Conservation (phyloP, 1,140 invertebrate genomes). For the Hypothenemus hampei region DNA sequence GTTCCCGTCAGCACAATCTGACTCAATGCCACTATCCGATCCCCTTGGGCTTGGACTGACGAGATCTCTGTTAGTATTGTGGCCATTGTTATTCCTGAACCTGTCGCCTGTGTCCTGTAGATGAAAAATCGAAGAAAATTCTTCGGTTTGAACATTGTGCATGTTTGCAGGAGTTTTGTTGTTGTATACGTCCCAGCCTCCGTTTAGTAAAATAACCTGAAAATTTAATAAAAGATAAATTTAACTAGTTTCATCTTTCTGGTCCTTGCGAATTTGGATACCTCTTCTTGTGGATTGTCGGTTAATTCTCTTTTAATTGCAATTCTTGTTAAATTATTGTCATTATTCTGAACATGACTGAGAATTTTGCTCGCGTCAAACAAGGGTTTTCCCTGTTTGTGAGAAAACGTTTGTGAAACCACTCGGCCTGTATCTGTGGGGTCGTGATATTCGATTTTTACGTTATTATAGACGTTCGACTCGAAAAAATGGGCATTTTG, state of each 20-base stretch:
- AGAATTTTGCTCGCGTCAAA: constrained; percentile 30
- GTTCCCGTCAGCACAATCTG: constrained; percentile 49
- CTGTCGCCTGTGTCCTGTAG: not conserved
- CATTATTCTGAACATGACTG: constrained; percentile 23
- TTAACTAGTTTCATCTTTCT: not conserved
- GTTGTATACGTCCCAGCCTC: constrained; percentile 38
- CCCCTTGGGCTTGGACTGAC: constrained; percentile 39
- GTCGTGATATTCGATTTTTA: constrained; percentile 32
- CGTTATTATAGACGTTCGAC: constrained; percentile 5
- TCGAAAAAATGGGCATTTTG: not conserved
- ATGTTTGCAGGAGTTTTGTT: constrained; percentile 39
- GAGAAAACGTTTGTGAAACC: constrained; percentile 29
- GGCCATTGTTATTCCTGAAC: constrained; percentile 1
- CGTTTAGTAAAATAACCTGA: constrained; percentile 42
- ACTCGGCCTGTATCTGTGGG: constrained; percentile 28
- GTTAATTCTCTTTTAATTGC: constrained; percentile 29
- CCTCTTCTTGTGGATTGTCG: constrained; percentile 23
- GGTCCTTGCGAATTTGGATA: constrained; percentile 14
- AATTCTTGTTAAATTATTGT: constrained; percentile 27
- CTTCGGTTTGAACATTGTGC: constrained; percentile 41
- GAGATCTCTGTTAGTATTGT: constrained; percentile 14
- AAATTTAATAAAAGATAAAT: constrained; percentile 2
- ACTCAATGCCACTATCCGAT: constrained; percentile 41
- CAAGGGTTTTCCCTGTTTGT: constrained; percentile 20
- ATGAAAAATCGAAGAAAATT: constrained; percentile 28